Base-by-base conservation (phyloP, 2,888 invertebrate genomes). In the Ophion slaviceki region DNA sequence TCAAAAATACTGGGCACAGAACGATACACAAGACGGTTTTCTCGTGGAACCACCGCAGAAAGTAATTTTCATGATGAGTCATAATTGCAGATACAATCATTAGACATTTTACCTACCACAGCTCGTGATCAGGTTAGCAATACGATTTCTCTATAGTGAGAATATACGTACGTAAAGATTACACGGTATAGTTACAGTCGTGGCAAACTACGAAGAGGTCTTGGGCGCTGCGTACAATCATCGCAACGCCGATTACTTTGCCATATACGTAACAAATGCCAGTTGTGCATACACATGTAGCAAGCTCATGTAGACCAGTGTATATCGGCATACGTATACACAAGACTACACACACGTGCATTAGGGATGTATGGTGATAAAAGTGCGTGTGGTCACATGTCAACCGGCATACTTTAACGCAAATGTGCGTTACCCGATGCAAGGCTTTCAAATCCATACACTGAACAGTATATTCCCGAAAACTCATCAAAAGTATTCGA, bases 61-160 rank as follows among this genome's bases (percentile, higher is more conserved):
- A 71, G 70, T 85, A 66, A 85, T 83, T 80, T 83, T 64, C 62
- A 75, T 32, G 85, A 85, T 75, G 72, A 78, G 75, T 80, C 74
- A 61, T 85, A 75, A 85, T 85, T 84, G 72, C 81, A 79, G 83
- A 85, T 79, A 76, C 75, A 70, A 74, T 71, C 79, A 76, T 80
- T 77, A 71, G 75, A 68, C 68, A 74, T 71, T 72, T 53, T 72
- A 78, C 80, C 74, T 66, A 75, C 28, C 80, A 59, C n/a, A 59
- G 72, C 80, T 80, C 80, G 66, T 84, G 75, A 87, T 80, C 82
- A 82, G 82, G 82, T 85, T 77, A 67, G 77, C 72, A 82, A 67
- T 80, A 61, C 85, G 77, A 86, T 83, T 86, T 82, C 85, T 64
- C 83, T 61, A 80, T 67, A 67, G 10, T 17, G 28, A 17, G 17